Evolutionary conservation across 2,797 vertebrate genomes (phyloP).

Genomic region (Sparidentex hasta): DNA sequence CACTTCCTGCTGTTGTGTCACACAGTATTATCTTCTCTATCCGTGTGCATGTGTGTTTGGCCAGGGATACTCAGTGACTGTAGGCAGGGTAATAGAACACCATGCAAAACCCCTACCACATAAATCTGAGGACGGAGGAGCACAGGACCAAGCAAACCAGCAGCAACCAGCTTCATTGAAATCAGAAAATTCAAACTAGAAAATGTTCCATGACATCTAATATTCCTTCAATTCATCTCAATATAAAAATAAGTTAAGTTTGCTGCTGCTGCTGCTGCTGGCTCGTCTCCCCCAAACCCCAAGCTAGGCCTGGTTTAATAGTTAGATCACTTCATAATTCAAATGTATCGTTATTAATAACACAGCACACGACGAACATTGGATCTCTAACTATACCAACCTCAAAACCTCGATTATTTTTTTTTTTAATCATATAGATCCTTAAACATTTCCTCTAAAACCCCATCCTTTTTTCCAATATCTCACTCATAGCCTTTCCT

Average conservation of each 20-base stretch:
- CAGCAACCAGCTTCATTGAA: slow-evolving; percentile 48
- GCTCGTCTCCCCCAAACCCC: slow-evolving; percentile 50
- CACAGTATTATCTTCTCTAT: not conserved
- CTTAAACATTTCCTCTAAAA: slow-evolving; percentile 38
- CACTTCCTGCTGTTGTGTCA: slow-evolving; percentile 1
- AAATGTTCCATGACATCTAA: slow-evolving; percentile 5
- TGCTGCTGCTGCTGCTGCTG: slow-evolving; percentile 53
- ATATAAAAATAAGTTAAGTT: slow-evolving; percentile 62
- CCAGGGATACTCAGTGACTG: slow-evolving; percentile 76
- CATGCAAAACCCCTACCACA: slow-evolving; percentile 81
- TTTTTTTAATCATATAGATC: slow-evolving; percentile 7
- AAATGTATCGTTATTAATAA: slow-evolving; percentile 82
- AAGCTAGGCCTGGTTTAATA: slow-evolving; percentile 77
- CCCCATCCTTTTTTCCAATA: slow-evolving; percentile 27
- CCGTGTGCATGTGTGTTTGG: slow-evolving; percentile 55
- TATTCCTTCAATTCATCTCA: slow-evolving; percentile 30
- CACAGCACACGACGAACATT: slow-evolving; percentile 84
- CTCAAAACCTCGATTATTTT: slow-evolving; percentile 59
- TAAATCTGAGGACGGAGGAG: slow-evolving; percentile 43
- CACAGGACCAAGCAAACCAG: slow-evolving; percentile 21
- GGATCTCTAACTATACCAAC: slow-evolving; percentile 80
- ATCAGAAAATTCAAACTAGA: slow-evolving; percentile 28
- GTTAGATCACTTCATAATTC: slow-evolving; percentile 82
- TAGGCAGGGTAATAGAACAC: slow-evolving; percentile 77
- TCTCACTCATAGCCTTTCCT: slow-evolving; percentile 46